Evolutionary conservation across 2,888 invertebrate species (phyloP).

Genomic region (Tetranychus piercei): DNA sequence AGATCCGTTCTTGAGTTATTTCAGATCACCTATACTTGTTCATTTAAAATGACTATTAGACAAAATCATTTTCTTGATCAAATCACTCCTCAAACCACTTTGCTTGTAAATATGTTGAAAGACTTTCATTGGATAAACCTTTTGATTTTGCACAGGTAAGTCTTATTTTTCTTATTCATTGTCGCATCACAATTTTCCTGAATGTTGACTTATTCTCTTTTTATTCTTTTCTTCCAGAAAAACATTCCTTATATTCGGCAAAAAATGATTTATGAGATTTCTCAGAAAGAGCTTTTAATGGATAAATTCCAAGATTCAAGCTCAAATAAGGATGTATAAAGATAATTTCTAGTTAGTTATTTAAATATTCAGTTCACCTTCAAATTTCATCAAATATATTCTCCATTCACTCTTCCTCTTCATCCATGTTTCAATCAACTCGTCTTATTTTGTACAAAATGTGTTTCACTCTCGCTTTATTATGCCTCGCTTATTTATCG

Average conservation of each 20-base stretch:
- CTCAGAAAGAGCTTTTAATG: not conserved
- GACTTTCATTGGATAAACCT: conserved; percentile 51
- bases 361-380: not conserved
- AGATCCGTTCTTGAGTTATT: no score
- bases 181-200: not conserved
- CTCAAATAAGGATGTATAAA: not conserved
- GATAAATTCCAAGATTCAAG: not conserved
- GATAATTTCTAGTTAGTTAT: not conserved
- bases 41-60: no score
- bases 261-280: conserved; percentile 12
- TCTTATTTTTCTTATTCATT: not conserved
- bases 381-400: no score
- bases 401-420: no score
- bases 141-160: conserved; percentile 54
- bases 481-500: no score
- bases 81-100: no score
- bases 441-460: no score
- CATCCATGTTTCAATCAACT: no score
- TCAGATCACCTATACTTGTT: no score
- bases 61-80: no score
- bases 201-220: not conserved
- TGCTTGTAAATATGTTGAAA: conserved; percentile 93
- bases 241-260: not conserved
- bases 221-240: not conserved
- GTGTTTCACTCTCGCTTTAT: no score